Conservation (phyloP, 1,140 invertebrate species). For the Andrena cerasifolii region DNA sequence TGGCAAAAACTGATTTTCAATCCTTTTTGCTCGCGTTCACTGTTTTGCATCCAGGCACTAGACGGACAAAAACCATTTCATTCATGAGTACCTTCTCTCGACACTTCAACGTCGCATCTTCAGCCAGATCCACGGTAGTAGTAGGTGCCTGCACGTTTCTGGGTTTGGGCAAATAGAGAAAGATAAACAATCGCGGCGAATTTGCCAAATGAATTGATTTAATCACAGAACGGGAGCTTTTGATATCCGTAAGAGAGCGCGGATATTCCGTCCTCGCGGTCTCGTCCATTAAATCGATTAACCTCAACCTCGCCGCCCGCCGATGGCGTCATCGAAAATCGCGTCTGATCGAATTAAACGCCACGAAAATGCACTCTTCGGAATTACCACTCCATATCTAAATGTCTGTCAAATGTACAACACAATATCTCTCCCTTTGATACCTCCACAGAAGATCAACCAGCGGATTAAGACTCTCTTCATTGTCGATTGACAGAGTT, state of each 20-base stretch:
- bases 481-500: slow-evolving; percentile 41
- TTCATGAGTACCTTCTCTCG: too few relatives aligned
- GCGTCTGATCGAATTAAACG: slow-evolving; percentile 37
- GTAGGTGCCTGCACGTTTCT: too few relatives aligned
- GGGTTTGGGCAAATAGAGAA: background rate
- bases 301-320: background rate
- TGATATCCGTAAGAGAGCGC: slow-evolving; percentile 4
- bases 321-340: slow-evolving; percentile 15
- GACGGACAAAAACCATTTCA: too few relatives aligned
- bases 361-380: slow-evolving; percentile 78
- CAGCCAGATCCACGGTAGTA: background rate
- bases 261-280: background rate
- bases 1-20: too few relatives aligned
- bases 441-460: slow-evolving; percentile 42
- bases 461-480: slow-evolving; percentile 26
- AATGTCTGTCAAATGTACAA: slow-evolving; percentile 78
- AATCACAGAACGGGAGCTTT: slow-evolving; percentile 5
- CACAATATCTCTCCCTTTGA: slow-evolving; percentile 50
- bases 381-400: slow-evolving; percentile 78
- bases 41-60: too few relatives aligned
- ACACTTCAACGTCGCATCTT: background rate
- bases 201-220: slow-evolving; percentile 19
- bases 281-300: slow-evolving; percentile 43
- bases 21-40: too few relatives aligned
- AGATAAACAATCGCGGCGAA: slow-evolving; percentile 6